phyloP scores from a whole-genome alignment of 2,797 vertebrate species.

The Mycteria americana region DNA sequence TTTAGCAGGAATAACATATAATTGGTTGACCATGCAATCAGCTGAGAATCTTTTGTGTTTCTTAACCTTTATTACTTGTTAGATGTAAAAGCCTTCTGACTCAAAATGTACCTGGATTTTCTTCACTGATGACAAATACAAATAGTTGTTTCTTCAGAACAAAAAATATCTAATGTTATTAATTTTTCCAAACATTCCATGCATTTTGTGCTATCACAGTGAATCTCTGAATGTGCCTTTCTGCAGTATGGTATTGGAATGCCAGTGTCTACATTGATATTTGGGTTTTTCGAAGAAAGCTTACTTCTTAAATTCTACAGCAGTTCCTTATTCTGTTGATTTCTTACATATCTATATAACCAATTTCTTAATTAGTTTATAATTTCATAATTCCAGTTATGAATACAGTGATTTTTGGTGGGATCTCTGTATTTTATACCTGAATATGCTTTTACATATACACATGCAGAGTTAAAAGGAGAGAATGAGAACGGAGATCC shows the following conservation, averaged over 20 bases:
- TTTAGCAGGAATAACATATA: not conserved
- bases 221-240: not conserved
- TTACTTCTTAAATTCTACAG: not conserved
- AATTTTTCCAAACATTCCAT: not conserved
- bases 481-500: not conserved
- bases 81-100: not conserved
- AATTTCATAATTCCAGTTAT: not conserved
- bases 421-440: not conserved
- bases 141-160: not conserved
- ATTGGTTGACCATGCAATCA: not conserved
- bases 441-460: not conserved
- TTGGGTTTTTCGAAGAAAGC: not conserved
- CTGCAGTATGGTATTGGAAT: not conserved
- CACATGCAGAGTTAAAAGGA: not conserved
- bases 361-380: not conserved
- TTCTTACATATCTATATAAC: not conserved
- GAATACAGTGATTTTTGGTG: not conserved
- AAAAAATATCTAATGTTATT: not conserved
- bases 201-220: not conserved
- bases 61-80: not conserved
- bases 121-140: not conserved
- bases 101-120: not conserved
- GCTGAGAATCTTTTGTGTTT: not conserved
- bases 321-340: not conserved
- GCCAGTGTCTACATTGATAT: not conserved